A percentile compares a stretch with the other conserved stretches of the same genome.
These are phyloP conservation scores for Ctenoplectra terminalis DNA, from an alignment of 1,140 invertebrate species.

Conservation along the genomic window DNA sequence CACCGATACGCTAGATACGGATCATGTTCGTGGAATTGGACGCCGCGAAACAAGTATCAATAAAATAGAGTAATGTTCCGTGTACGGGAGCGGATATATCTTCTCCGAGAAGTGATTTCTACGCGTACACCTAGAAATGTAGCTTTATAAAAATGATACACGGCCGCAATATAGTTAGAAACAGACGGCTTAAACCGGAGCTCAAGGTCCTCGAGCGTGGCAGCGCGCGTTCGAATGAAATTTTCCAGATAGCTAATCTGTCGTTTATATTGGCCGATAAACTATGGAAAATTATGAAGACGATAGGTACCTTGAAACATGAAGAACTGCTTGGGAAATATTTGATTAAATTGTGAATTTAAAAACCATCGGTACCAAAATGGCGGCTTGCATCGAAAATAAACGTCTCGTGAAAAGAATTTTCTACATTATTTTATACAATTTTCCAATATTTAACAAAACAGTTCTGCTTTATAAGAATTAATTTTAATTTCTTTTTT, in stretches of 20 bases:
- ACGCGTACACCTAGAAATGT: background rate
- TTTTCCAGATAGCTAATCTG: background rate
- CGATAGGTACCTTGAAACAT: no score
- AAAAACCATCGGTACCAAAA: no score
- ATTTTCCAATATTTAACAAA: no score
- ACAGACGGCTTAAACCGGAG: background rate
- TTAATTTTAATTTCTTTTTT: no score
- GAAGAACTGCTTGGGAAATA: no score
- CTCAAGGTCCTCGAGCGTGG: background rate
- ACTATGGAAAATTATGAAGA: background rate
- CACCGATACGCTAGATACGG: constrained; percentile 3
- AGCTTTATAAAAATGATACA: constrained; percentile 12
- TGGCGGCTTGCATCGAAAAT: no score
- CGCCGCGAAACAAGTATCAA: constrained; percentile 3
- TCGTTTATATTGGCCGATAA: background rate
- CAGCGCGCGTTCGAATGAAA: background rate
- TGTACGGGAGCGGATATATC: background rate
- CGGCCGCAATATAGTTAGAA: background rate
- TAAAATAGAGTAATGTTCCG: constrained; percentile 17
- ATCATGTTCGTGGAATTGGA: constrained; percentile 6
- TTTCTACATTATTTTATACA: no score
- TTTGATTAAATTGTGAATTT: no score
- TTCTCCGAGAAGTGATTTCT: constrained; percentile 7
- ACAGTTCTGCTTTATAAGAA: no score
- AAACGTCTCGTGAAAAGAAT: no score